A percentile compares a stretch with the other conserved stretches of the same genome.
phyloP scores from a whole-genome alignment of 2,888 invertebrate genomes.

The Xylocampa areola region DNA sequence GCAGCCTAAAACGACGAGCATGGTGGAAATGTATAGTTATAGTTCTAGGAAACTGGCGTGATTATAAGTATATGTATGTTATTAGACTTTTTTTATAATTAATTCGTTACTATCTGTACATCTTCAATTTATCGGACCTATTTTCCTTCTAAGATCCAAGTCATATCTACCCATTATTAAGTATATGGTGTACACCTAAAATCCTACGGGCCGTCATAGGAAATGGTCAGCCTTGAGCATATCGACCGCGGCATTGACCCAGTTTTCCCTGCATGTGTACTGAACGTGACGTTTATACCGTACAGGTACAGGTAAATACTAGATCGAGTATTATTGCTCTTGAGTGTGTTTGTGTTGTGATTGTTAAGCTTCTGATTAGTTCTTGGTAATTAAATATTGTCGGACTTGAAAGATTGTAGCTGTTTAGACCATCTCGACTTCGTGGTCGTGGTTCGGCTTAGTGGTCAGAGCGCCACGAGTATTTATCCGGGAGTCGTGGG shows the following conservation, averaged over 20 bases:
- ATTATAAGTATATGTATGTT: too few relatives aligned
- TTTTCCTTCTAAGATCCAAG: not conserved
- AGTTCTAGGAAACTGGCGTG: too few relatives aligned
- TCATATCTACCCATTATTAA: not conserved
- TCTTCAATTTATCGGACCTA: too few relatives aligned
- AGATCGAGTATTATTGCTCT: slow-evolving; percentile 18
- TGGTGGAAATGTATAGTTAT: too few relatives aligned
- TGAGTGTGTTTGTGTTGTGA: slow-evolving; percentile 35
- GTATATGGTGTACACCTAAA: slow-evolving; percentile 4
- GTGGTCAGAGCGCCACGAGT: too few relatives aligned
- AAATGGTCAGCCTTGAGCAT: slow-evolving; percentile 38
- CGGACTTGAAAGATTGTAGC: not conserved
- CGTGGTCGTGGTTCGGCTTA: too few relatives aligned
- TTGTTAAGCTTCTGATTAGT: slow-evolving; percentile 10
- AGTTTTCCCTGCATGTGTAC: slow-evolving; percentile 36
- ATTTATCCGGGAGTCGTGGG: too few relatives aligned
- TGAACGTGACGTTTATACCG: slow-evolving; percentile 39
- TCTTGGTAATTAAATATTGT: slow-evolving; percentile 16
- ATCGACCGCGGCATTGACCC: slow-evolving; percentile 54
- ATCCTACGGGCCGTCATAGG: slow-evolving; percentile 5
- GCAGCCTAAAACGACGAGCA: too few relatives aligned
- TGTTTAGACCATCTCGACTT: too few relatives aligned
- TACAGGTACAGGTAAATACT: slow-evolving; percentile 23
- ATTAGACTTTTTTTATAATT: too few relatives aligned
- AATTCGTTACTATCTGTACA: too few relatives aligned